Evolutionary conservation across 2,888 invertebrate species (phyloP).

Genomic region (Athalia rosae): DNA sequence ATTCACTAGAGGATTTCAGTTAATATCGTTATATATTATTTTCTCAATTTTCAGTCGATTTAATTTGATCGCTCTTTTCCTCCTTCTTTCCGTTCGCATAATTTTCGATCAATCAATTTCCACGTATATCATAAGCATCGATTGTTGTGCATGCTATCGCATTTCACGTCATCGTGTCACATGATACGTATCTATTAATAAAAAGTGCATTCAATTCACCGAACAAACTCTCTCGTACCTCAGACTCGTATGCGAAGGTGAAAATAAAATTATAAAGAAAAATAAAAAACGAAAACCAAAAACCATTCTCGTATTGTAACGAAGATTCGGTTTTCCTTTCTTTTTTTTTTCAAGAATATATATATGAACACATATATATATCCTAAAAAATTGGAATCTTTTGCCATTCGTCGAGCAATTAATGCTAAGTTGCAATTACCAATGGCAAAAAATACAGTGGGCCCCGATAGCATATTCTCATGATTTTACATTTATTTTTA

Average conservation of each 20-base stretch:
- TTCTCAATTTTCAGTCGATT: slow-evolving; percentile 15
- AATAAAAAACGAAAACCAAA: not conserved
- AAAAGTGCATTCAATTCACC: not conserved
- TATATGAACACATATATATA: slow-evolving; percentile 61
- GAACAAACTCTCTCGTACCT: slow-evolving; percentile 51
- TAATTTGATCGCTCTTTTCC: not conserved
- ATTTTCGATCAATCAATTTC: slow-evolving; percentile 15
- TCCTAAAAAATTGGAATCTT: slow-evolving; percentile 67
- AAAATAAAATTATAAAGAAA: not conserved
- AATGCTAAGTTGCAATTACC: slow-evolving; percentile 36
- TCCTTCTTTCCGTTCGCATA: slow-evolving; percentile 33
- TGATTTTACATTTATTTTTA: not conserved
- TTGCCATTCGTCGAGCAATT: slow-evolving; percentile 49
- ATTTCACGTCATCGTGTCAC: slow-evolving; percentile 18
- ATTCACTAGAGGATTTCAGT: slow-evolving; percentile 65
- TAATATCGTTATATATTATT: slow-evolving; percentile 17
- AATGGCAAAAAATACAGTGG: slow-evolving; percentile 45
- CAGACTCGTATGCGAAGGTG: slow-evolving; percentile 69
- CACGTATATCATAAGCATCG: too few relatives aligned
- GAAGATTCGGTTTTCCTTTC: slow-evolving; percentile 56
- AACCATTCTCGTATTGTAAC: slow-evolving; percentile 52
- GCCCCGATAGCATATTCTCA: slow-evolving; percentile 18
- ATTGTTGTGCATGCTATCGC: not conserved
- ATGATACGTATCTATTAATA: not conserved
- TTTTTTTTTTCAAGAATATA: too few relatives aligned